phyloP scores from a whole-genome alignment of 1,140 invertebrate genomes.

The Euwallacea similis region DNA sequence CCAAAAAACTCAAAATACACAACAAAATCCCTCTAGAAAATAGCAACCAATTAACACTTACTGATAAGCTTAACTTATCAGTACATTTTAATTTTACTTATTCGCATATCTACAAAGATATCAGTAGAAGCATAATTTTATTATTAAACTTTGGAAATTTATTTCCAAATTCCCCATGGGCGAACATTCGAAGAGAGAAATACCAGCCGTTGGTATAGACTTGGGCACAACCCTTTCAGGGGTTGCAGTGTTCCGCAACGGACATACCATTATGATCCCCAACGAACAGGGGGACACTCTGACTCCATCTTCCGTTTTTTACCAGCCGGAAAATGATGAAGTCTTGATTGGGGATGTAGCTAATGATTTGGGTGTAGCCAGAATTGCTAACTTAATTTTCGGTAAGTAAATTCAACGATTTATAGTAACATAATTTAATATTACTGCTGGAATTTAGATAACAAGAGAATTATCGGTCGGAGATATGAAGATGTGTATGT shows the following conservation, averaged over 20 bases:
- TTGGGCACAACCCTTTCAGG: not conserved
- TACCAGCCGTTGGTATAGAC: not conserved
- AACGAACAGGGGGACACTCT: not conserved
- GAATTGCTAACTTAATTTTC: not conserved
- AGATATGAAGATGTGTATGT: slow-evolving; percentile 33
- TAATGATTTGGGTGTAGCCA: not conserved
- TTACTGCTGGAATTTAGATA: slow-evolving; percentile 8
- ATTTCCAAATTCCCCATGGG: too few relatives aligned
- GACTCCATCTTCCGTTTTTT: not conserved
- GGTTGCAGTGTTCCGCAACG: not conserved
- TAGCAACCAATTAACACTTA: too few relatives aligned
- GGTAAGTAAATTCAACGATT: not conserved
- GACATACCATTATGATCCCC: not conserved
- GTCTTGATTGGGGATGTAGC: not conserved
- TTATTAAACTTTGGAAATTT: too few relatives aligned
- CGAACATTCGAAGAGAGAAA: too few relatives aligned
- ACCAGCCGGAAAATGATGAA: not conserved
- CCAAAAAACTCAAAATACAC: too few relatives aligned
- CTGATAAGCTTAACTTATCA: too few relatives aligned
- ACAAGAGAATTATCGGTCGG: slow-evolving; percentile 31
- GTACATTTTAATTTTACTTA: too few relatives aligned
- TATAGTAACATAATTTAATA: too few relatives aligned
- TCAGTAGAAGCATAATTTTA: too few relatives aligned
- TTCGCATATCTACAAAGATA: too few relatives aligned
- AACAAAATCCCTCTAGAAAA: too few relatives aligned